Evolutionary conservation across 1,140 invertebrate species (phyloP), one percentile per base, ranked within the genome.

Genomic region (Cotesia chilonis): DNA sequence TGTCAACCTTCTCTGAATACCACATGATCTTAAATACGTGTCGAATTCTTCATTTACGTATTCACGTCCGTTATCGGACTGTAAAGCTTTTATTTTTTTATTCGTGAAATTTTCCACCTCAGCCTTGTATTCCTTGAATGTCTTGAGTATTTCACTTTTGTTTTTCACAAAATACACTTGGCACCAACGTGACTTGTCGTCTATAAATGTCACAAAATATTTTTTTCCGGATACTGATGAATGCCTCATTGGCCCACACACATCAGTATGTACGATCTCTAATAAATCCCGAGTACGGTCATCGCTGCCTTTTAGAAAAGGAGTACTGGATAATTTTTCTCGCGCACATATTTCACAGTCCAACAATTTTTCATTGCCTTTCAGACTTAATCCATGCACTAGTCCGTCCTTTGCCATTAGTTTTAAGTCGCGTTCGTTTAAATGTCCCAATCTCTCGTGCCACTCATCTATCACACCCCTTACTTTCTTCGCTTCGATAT

Each of bases 351-450:
- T 59, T 37, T 70, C 71, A 57, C 74, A 75, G 35, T 73, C 41
- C 36, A 68, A 55, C n/a, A 73, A 28, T 35, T 20, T 36, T 52
- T 75, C 55, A 70, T 17, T 37, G 9, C 37, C 55, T n/a, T 73
- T 67, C 9, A 75, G 5, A 3, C 73, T 63, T 36, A 75, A 41
- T n/a, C 74, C 71, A 38, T 70, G 54, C 60, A 73, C 68, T 41
- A 73, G 9, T 7, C 60, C 67, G 2, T 60, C 63, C 17, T 38
- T 60, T 2, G 71, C 71, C 67, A 75, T 71, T 3, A 41, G 1
- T 38, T 55, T 72, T 20, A 75, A 57, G 37, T 72, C 70, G 1
- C 70, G 41, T 36, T 75, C 70, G 20, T 75, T 75, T n/a, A 72
- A 0, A 59, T 74, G 69, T 4, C 73, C 73, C 1, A 74, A 17